phyloP scores from a whole-genome alignment of 2,113 vertebrate genomes.

The Chroicocephalus ridibundus region DNA sequence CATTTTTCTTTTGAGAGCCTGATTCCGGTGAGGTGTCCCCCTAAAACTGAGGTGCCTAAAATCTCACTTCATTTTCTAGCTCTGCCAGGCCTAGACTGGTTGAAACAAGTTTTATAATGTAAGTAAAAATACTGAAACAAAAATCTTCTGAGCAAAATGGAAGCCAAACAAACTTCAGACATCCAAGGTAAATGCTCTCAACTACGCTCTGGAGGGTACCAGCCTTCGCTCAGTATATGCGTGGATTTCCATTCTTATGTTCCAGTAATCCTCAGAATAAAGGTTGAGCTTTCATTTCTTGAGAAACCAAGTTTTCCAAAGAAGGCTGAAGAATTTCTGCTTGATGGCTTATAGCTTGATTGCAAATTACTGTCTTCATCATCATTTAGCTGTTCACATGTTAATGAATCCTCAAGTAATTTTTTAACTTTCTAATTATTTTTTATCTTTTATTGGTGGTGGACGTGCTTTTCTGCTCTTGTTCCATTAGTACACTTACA shows the following conservation, averaged over 20 bases:
- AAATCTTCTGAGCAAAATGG: not conserved
- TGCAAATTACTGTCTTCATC: not conserved
- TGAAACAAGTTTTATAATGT: not conserved
- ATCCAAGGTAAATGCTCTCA: not conserved
- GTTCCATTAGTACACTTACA: not conserved
- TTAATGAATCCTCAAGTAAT: not conserved
- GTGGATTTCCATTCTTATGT: not conserved
- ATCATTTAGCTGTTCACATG: not conserved
- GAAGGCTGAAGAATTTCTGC: not conserved
- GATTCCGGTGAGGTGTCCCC: not conserved
- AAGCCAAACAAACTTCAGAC: not conserved
- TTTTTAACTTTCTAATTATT: not conserved
- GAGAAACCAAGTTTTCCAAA: not conserved
- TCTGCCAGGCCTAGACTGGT: not conserved
- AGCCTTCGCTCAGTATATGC: rapidly evolving
- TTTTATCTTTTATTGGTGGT: not conserved
- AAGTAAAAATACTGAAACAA: not conserved
- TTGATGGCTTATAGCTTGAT: not conserved
- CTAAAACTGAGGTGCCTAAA: not conserved
- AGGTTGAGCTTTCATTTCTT: not conserved
- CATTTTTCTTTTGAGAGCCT: not conserved
- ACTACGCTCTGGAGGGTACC: not conserved
- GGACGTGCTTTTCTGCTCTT: not conserved
- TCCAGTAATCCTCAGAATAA: not conserved
- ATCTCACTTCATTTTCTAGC: not conserved